Base-by-base conservation (phyloP, 2,888 invertebrate genomes). In the Scelioninae gen. 1 region DNA sequence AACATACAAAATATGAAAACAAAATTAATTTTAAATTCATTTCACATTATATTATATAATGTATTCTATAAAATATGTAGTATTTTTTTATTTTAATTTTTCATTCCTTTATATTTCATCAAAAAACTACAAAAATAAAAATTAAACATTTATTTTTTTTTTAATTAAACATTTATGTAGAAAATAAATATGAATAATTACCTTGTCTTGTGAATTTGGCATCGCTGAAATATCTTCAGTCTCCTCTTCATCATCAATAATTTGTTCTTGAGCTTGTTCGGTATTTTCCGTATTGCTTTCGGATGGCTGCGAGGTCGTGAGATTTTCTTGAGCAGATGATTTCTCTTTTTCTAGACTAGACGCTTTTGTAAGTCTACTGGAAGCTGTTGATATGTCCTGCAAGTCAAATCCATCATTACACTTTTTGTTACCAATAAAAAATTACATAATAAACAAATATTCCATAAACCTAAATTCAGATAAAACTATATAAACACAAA, bases 281-380 rank as follows among this genome's bases (percentile, higher is more conserved):
- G 63, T 68, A 53, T 49, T 77, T 13, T 81, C 78, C 4, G 45
- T 15, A 38, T 51, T 75, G 40, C 53, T 60, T 71, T 75, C 76
- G 13, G 56, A 23, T 34, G 15, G 34, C 53, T 60, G 78, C 45
- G 55, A 62, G 38, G 68, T 62, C 11, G 56, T 51, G 58, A 83
- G 77, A 16, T 82, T 84, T 16, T 87, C 86, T 34, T 81, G 75
- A 62, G 51, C 63, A 32, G 43, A 43, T 13, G 83, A 66, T 29
- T 77, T 82, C 15, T 91, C 90, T 49, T 76, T 88, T 16, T 88
- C 89, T 11, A 90, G 89, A 47, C 88, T 90, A 40, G 87, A 87
- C 6, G 87, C 74, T 63, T 86, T 88, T 45, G 84, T 74, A 69
- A 78, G 69, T 80, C 85, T 87, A 29, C 72, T 85, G 45, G 85